These are phyloP conservation scores for Anser cygnoides DNA, from an alignment of 2,113 vertebrate genomes.

Conservation along the genomic window DNA sequence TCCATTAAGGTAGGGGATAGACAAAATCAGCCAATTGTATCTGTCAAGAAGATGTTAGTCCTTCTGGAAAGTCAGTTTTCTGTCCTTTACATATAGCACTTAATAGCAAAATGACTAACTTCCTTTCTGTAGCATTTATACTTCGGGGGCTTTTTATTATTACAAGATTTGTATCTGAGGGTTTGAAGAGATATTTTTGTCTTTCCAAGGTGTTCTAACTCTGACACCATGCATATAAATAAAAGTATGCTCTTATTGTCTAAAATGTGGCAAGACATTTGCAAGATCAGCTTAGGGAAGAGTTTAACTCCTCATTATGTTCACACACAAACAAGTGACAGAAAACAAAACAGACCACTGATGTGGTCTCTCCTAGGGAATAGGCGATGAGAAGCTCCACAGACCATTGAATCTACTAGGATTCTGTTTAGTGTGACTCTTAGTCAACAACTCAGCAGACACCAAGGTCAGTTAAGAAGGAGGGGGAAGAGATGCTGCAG, in stretches of 20 bases:
- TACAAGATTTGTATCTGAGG: slow-evolving; percentile 15
- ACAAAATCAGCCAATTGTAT: slow-evolving; percentile 57
- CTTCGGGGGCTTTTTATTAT: slow-evolving; percentile 32
- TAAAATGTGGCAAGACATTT: not conserved
- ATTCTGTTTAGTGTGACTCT: not conserved
- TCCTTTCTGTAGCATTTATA: not conserved
- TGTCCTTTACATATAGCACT: slow-evolving; percentile 42
- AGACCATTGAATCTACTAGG: not conserved
- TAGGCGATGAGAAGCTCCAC: not conserved
- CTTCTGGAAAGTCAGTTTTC: slow-evolving; percentile 37
- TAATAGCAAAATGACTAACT: slow-evolving; percentile 50
- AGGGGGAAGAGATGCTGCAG: not conserved
- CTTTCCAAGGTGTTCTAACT: slow-evolving; percentile 12
- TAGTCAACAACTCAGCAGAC: not conserved
- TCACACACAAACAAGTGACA: not conserved
- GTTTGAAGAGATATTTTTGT: slow-evolving; percentile 44
- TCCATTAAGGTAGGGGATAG: slow-evolving; percentile 52
- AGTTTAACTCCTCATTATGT: not conserved
- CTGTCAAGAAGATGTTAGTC: slow-evolving; percentile 56
- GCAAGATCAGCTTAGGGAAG: not conserved
- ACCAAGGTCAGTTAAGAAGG: not conserved
- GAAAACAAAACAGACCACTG: not conserved
- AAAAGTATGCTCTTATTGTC: slow-evolving; percentile 19
- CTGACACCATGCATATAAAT: slow-evolving; percentile 30
- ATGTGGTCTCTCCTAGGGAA: not conserved